These are phyloP conservation scores for Catharus ustulatus DNA, from an alignment of 2,797 vertebrate genomes.

Conservation along the genomic window DNA sequence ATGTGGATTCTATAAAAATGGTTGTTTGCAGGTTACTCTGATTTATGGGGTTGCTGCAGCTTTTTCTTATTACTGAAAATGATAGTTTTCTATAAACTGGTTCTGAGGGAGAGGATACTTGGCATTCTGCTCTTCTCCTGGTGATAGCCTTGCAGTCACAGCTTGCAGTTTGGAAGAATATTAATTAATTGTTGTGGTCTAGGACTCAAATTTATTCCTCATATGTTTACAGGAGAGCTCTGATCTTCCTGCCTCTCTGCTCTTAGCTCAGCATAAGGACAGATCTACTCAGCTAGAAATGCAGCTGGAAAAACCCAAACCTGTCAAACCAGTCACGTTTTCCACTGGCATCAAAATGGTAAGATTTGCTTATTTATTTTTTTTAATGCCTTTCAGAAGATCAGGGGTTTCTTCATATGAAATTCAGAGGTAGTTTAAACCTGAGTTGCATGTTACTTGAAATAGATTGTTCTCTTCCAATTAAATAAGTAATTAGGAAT, in stretches of 20 bases:
- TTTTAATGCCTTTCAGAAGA: neutral
- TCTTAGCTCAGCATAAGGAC: slow-evolving; percentile 95
- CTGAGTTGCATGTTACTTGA: neutral
- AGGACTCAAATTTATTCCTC: slow-evolving; percentile 34
- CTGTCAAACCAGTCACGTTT: slow-evolving; percentile 90
- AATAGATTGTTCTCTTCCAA: neutral
- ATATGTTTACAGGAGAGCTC: slow-evolving; percentile 87
- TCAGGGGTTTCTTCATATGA: neutral
- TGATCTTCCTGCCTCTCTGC: slow-evolving; percentile 89
- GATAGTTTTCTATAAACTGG: slow-evolving; percentile 53
- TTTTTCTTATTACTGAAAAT: slow-evolving; percentile 75
- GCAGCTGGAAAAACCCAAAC: slow-evolving; percentile 91
- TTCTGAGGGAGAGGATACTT: slow-evolving; percentile 24
- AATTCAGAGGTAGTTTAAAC: neutral
- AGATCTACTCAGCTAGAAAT: slow-evolving; percentile 89
- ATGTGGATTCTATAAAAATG: slow-evolving; percentile 76
- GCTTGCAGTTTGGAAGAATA: slow-evolving; percentile 24
- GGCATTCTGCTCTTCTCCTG: neutral
- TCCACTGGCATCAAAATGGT: slow-evolving; percentile 97
- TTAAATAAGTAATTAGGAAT: neutral
- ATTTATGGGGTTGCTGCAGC: slow-evolving; percentile 71
- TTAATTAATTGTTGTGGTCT: slow-evolving; percentile 37
- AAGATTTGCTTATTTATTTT: slow-evolving; percentile 64
- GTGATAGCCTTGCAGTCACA: slow-evolving; percentile 40
- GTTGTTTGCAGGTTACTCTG: slow-evolving; percentile 72